These are phyloP conservation scores for Hoplodrina ambigua DNA, from an alignment of 2,888 invertebrate genomes.

Conservation along the genomic window DNA sequence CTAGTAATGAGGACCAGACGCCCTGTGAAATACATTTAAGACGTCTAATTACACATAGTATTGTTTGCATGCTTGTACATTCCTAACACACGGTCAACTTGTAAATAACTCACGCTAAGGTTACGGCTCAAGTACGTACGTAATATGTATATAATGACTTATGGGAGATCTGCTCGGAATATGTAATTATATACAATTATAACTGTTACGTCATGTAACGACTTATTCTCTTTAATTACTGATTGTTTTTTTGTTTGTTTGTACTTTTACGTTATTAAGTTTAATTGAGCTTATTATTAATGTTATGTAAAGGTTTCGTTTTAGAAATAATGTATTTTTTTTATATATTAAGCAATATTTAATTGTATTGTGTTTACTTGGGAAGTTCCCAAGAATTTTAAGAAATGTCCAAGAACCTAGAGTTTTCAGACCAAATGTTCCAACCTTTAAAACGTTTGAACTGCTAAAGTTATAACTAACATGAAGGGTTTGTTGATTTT, in stretches of 20 bases:
- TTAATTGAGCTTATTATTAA: constrained; percentile 33
- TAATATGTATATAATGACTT: constrained; percentile 50
- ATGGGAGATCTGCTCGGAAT: constrained; percentile 58
- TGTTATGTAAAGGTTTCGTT: constrained; percentile 38
- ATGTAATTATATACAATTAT: constrained; percentile 53
- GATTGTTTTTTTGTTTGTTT: constrained; percentile 35
- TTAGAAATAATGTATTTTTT: constrained; percentile 13
- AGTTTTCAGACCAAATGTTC: too few relatives aligned
- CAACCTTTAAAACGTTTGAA: too few relatives aligned
- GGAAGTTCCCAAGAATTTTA: too few relatives aligned
- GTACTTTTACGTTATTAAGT: constrained; percentile 31
- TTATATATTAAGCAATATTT: not conserved
- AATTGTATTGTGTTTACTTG: not conserved
- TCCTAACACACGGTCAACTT: constrained; percentile 44
- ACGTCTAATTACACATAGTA: constrained; percentile 53
- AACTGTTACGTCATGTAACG: constrained; percentile 45
- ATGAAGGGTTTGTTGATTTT: too few relatives aligned
- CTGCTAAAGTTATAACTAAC: too few relatives aligned
- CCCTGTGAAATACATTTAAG: constrained; percentile 46
- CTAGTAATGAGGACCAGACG: constrained; percentile 19
- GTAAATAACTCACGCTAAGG: constrained; percentile 44
- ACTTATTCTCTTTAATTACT: constrained; percentile 47
- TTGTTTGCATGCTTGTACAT: constrained; percentile 52
- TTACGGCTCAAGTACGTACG: constrained; percentile 29
- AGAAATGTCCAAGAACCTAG: too few relatives aligned